These are phyloP conservation scores for Volucella inanis DNA, from an alignment of 2,888 invertebrate genomes.

Conservation along the genomic window DNA sequence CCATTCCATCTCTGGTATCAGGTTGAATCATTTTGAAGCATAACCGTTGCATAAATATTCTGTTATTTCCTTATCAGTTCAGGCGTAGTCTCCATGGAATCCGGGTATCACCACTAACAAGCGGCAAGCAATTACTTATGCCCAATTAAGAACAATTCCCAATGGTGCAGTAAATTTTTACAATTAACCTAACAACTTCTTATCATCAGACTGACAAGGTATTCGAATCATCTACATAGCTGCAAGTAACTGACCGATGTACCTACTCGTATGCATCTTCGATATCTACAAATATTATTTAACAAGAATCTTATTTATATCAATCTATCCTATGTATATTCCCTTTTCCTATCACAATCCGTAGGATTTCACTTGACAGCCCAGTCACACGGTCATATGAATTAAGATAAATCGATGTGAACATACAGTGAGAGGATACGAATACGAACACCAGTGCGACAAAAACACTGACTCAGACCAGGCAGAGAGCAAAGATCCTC, in stretches of 20 bases:
- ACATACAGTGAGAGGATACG: slow-evolving; percentile 49
- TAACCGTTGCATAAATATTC: background rate
- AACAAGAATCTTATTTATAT: slow-evolving; percentile 66
- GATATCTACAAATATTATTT: background rate
- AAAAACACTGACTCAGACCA: background rate
- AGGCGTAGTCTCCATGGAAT: background rate
- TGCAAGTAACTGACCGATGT: slow-evolving; percentile 6
- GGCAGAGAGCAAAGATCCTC: slow-evolving; percentile 35
- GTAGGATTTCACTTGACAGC: slow-evolving; percentile 65
- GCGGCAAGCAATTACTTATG: slow-evolving; percentile 52
- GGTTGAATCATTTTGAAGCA: too few relatives aligned
- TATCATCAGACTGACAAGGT: slow-evolving; percentile 20
- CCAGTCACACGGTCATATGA: slow-evolving; percentile 65
- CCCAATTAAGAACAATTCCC: slow-evolving; percentile 56
- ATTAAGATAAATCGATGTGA: slow-evolving; percentile 70
- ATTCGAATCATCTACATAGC: background rate
- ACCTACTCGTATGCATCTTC: slow-evolving; percentile 19
- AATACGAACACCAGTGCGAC: background rate
- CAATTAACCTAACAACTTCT: slow-evolving; percentile 11
- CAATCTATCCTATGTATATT: slow-evolving; percentile 30
- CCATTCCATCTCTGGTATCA: too few relatives aligned
- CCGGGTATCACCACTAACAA: too few relatives aligned
- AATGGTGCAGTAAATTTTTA: slow-evolving; percentile 34
- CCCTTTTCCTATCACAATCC: slow-evolving; percentile 38
- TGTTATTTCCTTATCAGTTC: background rate